A percentile compares a stretch with the other conserved stretches of the same genome.
Conservation (phyloP, 2,113 vertebrate genomes). For the Myxocyprinus asiaticus region DNA sequence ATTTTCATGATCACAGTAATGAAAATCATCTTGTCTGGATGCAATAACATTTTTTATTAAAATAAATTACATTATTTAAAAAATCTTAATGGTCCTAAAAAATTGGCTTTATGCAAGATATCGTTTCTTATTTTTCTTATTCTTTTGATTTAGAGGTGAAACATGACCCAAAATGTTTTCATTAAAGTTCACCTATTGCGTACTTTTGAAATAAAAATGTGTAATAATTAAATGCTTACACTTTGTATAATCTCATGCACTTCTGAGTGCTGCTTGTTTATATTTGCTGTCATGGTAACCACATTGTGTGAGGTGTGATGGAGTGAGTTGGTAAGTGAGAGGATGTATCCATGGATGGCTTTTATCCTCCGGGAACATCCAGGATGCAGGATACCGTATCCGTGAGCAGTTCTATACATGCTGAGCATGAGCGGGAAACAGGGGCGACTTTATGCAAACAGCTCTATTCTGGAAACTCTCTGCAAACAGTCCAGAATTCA, state of each 20-base stretch:
- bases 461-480: slow-evolving; percentile 60
- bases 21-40: too few relatives aligned
- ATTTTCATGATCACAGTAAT: too few relatives aligned
- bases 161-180: too few relatives aligned
- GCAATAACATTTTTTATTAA: too few relatives aligned
- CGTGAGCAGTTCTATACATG: slow-evolving; percentile 30
- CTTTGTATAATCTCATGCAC: neutral
- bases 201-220: slow-evolving; percentile 7
- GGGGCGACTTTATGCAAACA: slow-evolving; percentile 35
- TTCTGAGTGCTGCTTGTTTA: neutral
- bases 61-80: too few relatives aligned
- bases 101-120: too few relatives aligned
- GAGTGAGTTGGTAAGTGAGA: slow-evolving; percentile 16
- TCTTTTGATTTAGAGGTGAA: neutral
- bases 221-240: neutral
- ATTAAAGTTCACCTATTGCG: too few relatives aligned
- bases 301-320: neutral
- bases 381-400: slow-evolving; percentile 76
- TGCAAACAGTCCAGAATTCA: slow-evolving; percentile 68
- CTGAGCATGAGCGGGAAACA: too few relatives aligned
- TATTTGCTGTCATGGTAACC: slow-evolving; percentile 1
- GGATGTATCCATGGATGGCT: slow-evolving; percentile 68
- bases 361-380: slow-evolving; percentile 67
- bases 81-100: too few relatives aligned
- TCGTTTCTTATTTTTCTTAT: too few relatives aligned